Evolutionary conservation across 1,140 invertebrate genomes (phyloP).

Genomic region (Eciton burchellii): DNA sequence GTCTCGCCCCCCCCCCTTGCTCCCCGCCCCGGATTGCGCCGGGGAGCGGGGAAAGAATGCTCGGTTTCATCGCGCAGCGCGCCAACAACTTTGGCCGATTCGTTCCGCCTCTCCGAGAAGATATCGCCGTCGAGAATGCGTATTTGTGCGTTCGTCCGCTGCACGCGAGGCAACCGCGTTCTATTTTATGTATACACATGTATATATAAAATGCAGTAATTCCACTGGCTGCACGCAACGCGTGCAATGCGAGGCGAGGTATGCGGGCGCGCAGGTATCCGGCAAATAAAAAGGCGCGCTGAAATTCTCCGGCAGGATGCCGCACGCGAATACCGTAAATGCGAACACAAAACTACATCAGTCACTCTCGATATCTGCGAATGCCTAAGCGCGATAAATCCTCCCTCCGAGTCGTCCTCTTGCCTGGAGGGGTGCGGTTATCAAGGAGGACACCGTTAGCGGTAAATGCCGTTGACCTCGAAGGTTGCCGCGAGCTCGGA

Average conservation of each 20-base stretch:
- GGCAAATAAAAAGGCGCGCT: background rate
- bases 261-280: background rate
- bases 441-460: constrained; percentile 45
- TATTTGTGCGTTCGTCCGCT: constrained; percentile 17
- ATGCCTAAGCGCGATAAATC: constrained; percentile 47
- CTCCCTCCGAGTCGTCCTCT: background rate
- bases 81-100: constrained; percentile 15
- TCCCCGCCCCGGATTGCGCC: background rate
- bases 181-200: constrained; percentile 26
- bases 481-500: constrained; percentile 43
- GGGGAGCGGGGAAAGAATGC: background rate
- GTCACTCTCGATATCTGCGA: constrained; percentile 4
- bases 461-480: constrained; percentile 65
- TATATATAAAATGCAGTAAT: too few species aligned
- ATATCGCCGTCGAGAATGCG: constrained; percentile 47
- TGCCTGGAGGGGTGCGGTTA: constrained; percentile 22
- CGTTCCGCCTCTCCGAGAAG: background rate
- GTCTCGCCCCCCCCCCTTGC: background rate
- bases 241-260: background rate
- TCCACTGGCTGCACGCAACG: background rate
- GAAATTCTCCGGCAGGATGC: constrained; percentile 21
- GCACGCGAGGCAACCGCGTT: background rate
- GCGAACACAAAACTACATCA: constrained; percentile 22
- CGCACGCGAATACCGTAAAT: constrained; percentile 1
- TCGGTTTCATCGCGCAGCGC: constrained; percentile 10